Conservation (phyloP, 2,113 vertebrate species). For the Telmatochromis sp. region DNA sequence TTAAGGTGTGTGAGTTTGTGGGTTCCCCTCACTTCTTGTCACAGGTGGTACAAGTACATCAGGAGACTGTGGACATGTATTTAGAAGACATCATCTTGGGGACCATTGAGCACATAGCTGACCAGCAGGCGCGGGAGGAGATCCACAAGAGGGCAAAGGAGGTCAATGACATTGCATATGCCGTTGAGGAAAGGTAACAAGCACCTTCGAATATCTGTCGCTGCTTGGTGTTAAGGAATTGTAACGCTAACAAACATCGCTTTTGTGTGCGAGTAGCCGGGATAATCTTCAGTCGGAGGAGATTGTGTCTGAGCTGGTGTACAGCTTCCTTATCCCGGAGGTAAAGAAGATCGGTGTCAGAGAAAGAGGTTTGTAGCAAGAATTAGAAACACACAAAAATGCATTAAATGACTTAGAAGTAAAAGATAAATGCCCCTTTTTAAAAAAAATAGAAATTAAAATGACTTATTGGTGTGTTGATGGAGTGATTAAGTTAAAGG, state of each 20-base stretch:
- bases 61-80: slow-evolving; percentile 85
- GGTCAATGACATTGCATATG: slow-evolving; percentile 82
- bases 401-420: background rate
- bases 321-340: slow-evolving; percentile 90
- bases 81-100: slow-evolving; percentile 84
- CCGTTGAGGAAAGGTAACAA: slow-evolving; percentile 78
- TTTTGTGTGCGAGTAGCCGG: slow-evolving; percentile 58
- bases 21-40: background rate
- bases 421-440: background rate
- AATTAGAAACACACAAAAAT: background rate
- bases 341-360: slow-evolving; percentile 76
- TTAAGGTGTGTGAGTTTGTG: background rate
- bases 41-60: slow-evolving; percentile 85
- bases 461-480: background rate
- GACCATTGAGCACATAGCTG: slow-evolving; percentile 71
- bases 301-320: slow-evolving; percentile 89
- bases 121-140: slow-evolving; percentile 85
- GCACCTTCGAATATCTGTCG: background rate
- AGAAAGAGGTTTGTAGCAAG: slow-evolving; percentile 75
- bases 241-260: background rate
- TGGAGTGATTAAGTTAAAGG: background rate
- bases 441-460: background rate
- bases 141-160: slow-evolving; percentile 77
- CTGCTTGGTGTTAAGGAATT: background rate
- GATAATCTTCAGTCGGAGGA: slow-evolving; percentile 84